Conservation (phyloP, 2,113 vertebrate genomes). For the Ceyx cyanopectus region DNA sequence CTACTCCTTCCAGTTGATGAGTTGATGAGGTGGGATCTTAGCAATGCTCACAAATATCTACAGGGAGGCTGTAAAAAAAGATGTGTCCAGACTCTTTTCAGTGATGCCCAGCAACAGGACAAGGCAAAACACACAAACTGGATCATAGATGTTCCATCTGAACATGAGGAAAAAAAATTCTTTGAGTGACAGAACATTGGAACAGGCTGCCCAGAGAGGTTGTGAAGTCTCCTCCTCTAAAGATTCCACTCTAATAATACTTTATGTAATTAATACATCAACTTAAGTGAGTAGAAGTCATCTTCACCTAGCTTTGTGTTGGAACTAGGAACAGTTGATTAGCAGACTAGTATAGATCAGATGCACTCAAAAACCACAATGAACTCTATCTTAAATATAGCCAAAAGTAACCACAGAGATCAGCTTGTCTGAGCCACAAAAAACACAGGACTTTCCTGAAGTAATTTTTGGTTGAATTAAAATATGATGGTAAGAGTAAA, state of each 20-base stretch:
- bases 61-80: too few relatives aligned
- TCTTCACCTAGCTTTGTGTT: not conserved
- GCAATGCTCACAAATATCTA: too few relatives aligned
- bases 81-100: too few relatives aligned
- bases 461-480: not conserved
- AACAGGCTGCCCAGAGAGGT: not conserved
- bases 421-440: not conserved
- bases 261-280: not conserved
- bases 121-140: too few relatives aligned
- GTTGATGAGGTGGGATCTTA: too few relatives aligned
- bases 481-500: not conserved
- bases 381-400: not conserved
- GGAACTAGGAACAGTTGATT: not conserved
- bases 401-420: not conserved
- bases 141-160: too few relatives aligned
- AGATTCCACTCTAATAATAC: too few relatives aligned
- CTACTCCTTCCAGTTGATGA: not conserved
- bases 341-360: not conserved
- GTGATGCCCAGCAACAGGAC: too few relatives aligned
- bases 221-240: not conserved
- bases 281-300: not conserved
- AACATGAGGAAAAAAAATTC: too few relatives aligned
- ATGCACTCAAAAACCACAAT: not conserved
- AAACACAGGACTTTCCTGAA: not conserved
- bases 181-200: not conserved